Evolutionary conservation across 2,113 vertebrate species (phyloP).

Genomic region (Mobula hypostoma): DNA sequence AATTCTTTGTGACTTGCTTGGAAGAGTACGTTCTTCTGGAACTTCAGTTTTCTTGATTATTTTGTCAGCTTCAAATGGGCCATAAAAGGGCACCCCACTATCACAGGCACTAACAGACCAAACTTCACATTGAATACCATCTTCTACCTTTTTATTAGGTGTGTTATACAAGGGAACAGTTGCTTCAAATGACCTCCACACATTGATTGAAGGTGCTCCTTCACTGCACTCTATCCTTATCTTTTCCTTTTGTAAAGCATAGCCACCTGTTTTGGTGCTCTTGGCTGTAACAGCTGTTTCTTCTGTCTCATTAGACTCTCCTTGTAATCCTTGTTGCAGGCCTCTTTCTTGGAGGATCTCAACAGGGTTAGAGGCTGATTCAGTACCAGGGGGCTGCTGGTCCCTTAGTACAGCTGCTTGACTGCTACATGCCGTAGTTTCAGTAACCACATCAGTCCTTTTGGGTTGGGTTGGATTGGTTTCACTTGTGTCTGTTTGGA

Average conservation of each 20-base stretch:
- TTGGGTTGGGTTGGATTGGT: neutral
- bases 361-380: neutral
- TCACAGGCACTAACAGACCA: conserved; percentile 26
- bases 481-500: neutral
- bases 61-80: neutral
- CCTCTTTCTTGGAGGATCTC: neutral
- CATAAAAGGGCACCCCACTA: neutral
- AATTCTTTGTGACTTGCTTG: neutral
- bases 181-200: conserved; percentile 26
- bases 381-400: neutral
- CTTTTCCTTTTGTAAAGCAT: conserved; percentile 14
- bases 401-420: neutral
- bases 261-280: neutral
- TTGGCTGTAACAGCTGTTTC: neutral
- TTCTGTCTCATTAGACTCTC: neutral
- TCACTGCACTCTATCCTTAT: conserved; percentile 15
- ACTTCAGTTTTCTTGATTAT: neutral
- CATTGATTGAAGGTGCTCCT: conserved; percentile 28
- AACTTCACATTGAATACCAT: neutral
- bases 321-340: neutral
- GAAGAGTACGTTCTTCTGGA: no score
- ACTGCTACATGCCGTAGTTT: neutral
- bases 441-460: neutral
- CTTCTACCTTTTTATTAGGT: neutral
- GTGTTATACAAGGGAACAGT: conserved; percentile 18